Evolutionary conservation across 2,888 invertebrate species (phyloP).

Genomic region (Ephialtes manifestator): DNA sequence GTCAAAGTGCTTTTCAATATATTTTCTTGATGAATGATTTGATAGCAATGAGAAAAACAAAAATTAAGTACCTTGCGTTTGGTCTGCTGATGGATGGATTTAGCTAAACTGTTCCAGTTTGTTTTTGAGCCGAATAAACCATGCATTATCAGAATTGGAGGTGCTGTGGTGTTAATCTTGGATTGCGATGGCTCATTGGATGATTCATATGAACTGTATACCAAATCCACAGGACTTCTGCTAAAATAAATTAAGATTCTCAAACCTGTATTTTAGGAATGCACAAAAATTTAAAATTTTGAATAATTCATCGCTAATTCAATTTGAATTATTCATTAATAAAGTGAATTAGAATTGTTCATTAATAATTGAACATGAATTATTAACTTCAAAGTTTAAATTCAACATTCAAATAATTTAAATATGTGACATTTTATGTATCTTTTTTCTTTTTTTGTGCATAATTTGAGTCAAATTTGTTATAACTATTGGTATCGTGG

Average conservation of each 20-base stretch:
- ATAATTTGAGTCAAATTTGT: too few species aligned
- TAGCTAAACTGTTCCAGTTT: constrained; percentile 95
- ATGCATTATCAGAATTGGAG: constrained; percentile 94
- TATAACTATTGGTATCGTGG: too few species aligned
- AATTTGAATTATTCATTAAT: background rate
- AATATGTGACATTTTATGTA: too few species aligned
- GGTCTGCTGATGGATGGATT: constrained; percentile 89
- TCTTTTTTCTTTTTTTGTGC: too few species aligned
- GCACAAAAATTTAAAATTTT: background rate
- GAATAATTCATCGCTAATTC: too few species aligned
- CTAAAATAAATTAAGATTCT: constrained; percentile 67
- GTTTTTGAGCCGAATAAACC: constrained; percentile 95
- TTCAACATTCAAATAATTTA: too few species aligned
- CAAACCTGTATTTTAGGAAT: background rate
- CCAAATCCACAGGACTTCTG: constrained; percentile 88
- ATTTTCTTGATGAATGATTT: too few species aligned
- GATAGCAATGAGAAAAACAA: background rate
- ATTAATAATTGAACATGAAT: background rate
- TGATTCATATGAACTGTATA: constrained; percentile 90
- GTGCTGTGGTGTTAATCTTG: constrained; percentile 54
- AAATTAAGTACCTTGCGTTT: constrained; percentile 87
- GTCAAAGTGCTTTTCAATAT: too few species aligned
- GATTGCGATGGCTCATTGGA: constrained; percentile 68
- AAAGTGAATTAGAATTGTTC: background rate
- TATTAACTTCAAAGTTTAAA: background rate